Base-by-base conservation (phyloP, 2,113 vertebrate genomes). In the Tinamus guttatus region DNA sequence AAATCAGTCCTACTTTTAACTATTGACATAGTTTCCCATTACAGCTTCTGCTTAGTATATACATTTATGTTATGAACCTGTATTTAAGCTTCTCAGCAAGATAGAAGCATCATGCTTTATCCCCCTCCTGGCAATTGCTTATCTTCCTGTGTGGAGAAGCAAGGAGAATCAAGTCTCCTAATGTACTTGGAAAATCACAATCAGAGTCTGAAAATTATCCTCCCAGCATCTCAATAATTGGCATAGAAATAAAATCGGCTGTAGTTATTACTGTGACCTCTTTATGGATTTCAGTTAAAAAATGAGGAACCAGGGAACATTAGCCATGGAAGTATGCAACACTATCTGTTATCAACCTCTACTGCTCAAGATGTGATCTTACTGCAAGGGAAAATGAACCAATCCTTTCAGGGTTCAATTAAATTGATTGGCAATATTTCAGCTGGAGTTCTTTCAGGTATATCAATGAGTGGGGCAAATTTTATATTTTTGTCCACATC, bases 211-310 rank as follows among this genome's bases (percentile, higher is more conserved):
- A 93, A 96, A 94, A 86, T 85, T 47, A 85, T 79, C 25, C 21
- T 91, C 22, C 81, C 36, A 95, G 17, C 45, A 81, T 90, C 85
- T 82, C 65, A 88, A 22, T 91, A 91, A 95, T 81, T 95, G 65
- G 17, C 52, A 77, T 36, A 73, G 78, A 89, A 81, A 45, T 74
- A 89, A 92, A 87, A 95, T 83, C 1, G 56, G 54, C 45, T 94
- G 41, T 70, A 34, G 25, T 87, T 91, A 63, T 85, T 95, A 63
- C 45, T 75, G 76, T 95, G 87, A 88, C 81, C 63, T 93, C 70
- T 75, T 63, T 92, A 90, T 94, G 75, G 81, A 90, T 97, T 95
- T 95, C 38, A 89, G 59, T 97, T 68, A 73, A 68, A 93, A 96
- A 90, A 81, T 9, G 9, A 79, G 86, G 49, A 81, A 45, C 45